Evolutionary conservation across 2,888 invertebrate species (phyloP).

Genomic region (Chymomyza caudatula): DNA sequence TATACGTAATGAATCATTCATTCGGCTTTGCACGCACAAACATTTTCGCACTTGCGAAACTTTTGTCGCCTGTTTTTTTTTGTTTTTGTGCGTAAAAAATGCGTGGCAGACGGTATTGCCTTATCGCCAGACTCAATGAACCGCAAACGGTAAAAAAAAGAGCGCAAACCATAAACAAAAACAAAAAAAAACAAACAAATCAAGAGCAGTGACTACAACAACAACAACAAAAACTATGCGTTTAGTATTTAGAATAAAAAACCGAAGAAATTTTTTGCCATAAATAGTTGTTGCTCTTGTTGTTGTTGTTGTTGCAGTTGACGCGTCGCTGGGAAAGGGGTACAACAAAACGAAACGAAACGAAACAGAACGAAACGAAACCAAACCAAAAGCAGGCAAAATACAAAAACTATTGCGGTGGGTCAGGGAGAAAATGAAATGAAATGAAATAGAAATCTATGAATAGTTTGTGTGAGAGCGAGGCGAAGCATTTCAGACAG

Average conservation of each 20-base stretch:
- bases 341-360: slow-evolving; percentile 17
- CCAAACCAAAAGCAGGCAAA: slow-evolving; percentile 14
- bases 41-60: slow-evolving; percentile 41
- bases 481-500: slow-evolving; percentile 12
- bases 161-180: slow-evolving; percentile 8
- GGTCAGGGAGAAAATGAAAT: slow-evolving; percentile 70
- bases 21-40: slow-evolving; percentile 13
- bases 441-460: slow-evolving; percentile 69
- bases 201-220: slow-evolving; percentile 12
- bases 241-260: neutral
- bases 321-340: slow-evolving; percentile 38
- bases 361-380: slow-evolving; percentile 13
- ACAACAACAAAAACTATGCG: slow-evolving; percentile 5
- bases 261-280: slow-evolving; percentile 47
- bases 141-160: slow-evolving; percentile 36
- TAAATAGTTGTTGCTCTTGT: slow-evolving; percentile 55
- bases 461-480: slow-evolving; percentile 49
- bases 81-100: slow-evolving; percentile 37
- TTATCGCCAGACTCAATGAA: slow-evolving; percentile 57
- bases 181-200: slow-evolving; percentile 10
- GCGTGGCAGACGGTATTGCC: slow-evolving; percentile 35
- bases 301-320: slow-evolving; percentile 31
- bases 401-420: slow-evolving; percentile 69
- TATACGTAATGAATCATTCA: slow-evolving; percentile 51
- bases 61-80: slow-evolving; percentile 7